phyloP scores from a whole-genome alignment of 2,113 vertebrate genomes.

The Equus quagga region DNA sequence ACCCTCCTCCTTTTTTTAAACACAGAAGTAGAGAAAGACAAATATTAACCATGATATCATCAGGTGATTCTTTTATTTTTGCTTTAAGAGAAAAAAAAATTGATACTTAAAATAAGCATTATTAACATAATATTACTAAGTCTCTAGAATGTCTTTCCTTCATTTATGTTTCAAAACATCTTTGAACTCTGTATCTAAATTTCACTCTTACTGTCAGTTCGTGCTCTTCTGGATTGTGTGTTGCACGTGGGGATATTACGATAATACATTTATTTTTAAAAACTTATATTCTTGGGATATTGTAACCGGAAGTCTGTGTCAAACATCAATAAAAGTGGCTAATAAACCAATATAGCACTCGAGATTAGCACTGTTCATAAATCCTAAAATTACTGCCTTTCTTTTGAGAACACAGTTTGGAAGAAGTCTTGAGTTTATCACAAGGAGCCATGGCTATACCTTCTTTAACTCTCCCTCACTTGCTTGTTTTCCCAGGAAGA shows the following conservation, averaged over 20 bases:
- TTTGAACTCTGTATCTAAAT: slow-evolving; percentile 31
- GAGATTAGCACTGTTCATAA: background rate
- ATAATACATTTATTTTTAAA: background rate
- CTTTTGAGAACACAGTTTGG: background rate
- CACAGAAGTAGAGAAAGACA: slow-evolving; percentile 56
- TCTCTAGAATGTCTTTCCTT: background rate
- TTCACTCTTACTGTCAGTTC: background rate
- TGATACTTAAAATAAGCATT: slow-evolving; percentile 52
- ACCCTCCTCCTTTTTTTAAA: slow-evolving; percentile 46
- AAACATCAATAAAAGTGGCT: background rate
- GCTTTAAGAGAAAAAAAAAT: background rate
- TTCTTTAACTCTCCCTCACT: slow-evolving; percentile 34
- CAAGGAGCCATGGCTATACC: background rate
- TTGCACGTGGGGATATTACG: background rate
- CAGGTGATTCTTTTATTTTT: slow-evolving; percentile 50
- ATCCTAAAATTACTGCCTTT: slow-evolving; percentile 17
- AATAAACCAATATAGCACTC: background rate
- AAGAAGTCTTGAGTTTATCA: slow-evolving; percentile 7
- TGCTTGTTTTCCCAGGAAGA: slow-evolving; percentile 69
- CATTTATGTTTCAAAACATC: slow-evolving; percentile 17
- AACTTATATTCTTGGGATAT: background rate
- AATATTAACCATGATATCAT: slow-evolving; percentile 63
- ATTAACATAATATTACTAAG: background rate
- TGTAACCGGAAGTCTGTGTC: background rate
- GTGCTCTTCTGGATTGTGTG: background rate